Conservation (phyloP, 2,888 invertebrate genomes). For the Synergus japonicus region DNA sequence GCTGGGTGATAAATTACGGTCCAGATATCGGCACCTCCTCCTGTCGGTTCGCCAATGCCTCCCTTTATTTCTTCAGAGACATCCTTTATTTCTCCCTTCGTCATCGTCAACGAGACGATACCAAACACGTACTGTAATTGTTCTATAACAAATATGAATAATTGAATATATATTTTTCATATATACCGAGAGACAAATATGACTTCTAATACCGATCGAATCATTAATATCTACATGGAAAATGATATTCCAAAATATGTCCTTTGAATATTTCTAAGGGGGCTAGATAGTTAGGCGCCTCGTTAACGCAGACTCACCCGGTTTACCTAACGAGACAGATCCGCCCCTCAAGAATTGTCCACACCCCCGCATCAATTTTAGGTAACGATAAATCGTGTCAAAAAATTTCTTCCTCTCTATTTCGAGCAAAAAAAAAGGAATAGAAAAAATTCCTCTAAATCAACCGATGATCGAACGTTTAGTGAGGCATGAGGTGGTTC, state of each 20-base stretch:
- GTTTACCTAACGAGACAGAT: conserved; percentile 4
- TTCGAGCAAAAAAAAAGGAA: not conserved
- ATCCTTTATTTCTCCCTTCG: conserved; percentile 50
- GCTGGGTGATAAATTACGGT: conserved; percentile 73
- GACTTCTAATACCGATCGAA: too few species aligned
- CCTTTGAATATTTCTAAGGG: not conserved
- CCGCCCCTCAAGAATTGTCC: conserved; percentile 13
- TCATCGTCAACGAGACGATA: not conserved
- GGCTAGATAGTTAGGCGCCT: not conserved
- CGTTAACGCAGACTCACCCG: not conserved
- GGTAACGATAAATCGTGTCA: conserved; percentile 14
- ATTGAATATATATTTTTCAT: too few species aligned
- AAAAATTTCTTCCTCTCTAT: not conserved
- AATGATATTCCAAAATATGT: not conserved
- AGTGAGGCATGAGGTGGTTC: conserved; percentile 21
- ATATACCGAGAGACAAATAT: too few species aligned
- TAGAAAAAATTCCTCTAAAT: not conserved
- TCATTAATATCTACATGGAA: too few species aligned
- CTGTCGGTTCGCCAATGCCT: conserved; percentile 65
- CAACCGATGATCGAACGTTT: conserved; percentile 29
- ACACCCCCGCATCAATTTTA: conserved; percentile 29
- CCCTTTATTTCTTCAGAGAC: conserved; percentile 56
- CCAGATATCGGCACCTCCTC: conserved; percentile 73
- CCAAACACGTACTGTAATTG: too few species aligned
- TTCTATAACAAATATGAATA: too few species aligned